These are phyloP conservation scores for Cryptus armator DNA, from an alignment of 2,888 invertebrate species.

Conservation along the genomic window DNA sequence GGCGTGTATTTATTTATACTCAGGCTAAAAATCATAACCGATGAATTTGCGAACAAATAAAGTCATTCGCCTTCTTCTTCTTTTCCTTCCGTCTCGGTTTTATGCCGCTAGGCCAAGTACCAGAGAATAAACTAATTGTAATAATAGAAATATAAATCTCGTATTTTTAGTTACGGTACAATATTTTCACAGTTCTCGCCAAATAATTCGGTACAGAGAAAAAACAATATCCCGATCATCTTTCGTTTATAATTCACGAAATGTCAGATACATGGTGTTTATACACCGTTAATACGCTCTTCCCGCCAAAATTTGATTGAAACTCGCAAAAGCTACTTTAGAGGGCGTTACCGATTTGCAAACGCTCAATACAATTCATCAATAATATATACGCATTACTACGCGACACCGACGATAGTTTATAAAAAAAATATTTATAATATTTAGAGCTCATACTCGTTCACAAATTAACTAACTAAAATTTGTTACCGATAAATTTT, in stretches of 20 bases:
- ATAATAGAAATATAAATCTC: no score
- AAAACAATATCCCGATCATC: not conserved
- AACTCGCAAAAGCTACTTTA: conserved; percentile 17
- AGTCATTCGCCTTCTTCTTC: no score
- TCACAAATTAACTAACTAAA: not conserved
- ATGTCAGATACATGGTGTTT: not conserved
- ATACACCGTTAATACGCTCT: not conserved
- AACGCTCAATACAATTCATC: conserved; percentile 21
- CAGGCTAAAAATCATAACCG: no score
- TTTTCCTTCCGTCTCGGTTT: no score
- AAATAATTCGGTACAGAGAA: not conserved
- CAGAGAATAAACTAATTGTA: no score
- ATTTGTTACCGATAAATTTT: conserved; percentile 30
- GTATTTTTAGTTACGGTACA: no score
- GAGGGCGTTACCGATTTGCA: conserved; percentile 6
- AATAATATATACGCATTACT: not conserved
- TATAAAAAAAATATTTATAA: conserved; percentile 15
- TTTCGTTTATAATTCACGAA: not conserved
- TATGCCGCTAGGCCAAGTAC: no score
- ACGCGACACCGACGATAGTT: not conserved
- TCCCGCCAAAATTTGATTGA: not conserved
- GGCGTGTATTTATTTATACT: no score
- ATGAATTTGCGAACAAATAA: no score
- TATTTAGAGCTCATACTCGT: not conserved
- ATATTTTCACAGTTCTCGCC: not conserved